phyloP scores from a whole-genome alignment of 2,797 vertebrate genomes.

The Microctenopoma lineatum region DNA sequence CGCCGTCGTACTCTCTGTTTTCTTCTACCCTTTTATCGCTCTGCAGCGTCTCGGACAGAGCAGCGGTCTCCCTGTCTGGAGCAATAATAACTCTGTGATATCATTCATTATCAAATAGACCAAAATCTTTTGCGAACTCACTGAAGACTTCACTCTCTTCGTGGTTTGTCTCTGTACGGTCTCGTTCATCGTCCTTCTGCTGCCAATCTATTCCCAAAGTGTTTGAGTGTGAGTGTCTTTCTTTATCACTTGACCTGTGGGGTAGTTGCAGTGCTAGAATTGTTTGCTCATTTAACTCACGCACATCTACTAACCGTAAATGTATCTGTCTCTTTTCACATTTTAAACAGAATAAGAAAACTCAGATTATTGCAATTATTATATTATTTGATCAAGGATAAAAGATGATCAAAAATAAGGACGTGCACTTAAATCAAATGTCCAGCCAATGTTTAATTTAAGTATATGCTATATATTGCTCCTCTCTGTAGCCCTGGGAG shows the following conservation, averaged over 20 bases:
- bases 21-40: conserved; percentile 47
- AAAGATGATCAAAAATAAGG: no score
- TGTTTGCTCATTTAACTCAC: background rate
- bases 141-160: conserved; percentile 18
- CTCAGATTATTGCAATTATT: no score
- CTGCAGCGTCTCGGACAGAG: conserved; percentile 54
- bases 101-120: conserved; percentile 65
- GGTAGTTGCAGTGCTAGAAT: background rate
- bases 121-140: conserved; percentile 47
- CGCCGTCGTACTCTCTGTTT: conserved; percentile 23
- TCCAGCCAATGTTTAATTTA: no score
- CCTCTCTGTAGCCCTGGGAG: no score
- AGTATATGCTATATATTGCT: no score
- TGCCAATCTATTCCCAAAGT: conserved; percentile 42
- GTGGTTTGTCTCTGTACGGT: conserved; percentile 19
- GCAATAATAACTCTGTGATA: conserved; percentile 61
- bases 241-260: conserved; percentile 11
- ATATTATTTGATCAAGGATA: no score
- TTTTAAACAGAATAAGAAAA: background rate
- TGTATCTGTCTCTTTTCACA: background rate
- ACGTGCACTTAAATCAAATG: no score
- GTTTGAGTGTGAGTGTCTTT: conserved; percentile 36
- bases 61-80: conserved; percentile 61
- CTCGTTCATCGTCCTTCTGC: conserved; percentile 49
- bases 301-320: background rate